Base-by-base conservation (phyloP, 2,888 invertebrate species). In the Limnephilus lunatus region DNA sequence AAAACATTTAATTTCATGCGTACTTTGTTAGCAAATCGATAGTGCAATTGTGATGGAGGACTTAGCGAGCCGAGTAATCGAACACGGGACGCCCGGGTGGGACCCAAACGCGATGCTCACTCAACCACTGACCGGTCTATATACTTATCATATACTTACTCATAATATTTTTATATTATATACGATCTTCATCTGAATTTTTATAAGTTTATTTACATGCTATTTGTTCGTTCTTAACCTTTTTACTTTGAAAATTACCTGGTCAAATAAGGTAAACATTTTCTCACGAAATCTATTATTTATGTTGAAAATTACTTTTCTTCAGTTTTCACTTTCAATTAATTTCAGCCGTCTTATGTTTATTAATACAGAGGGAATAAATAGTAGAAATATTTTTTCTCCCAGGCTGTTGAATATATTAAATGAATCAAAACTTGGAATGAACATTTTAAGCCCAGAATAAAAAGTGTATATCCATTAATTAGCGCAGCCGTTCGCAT, bases 401-500 rank as follows among this genome's bases (percentile, higher is more conserved):
- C 68, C 25, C 5, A 53, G 68, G 31, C 53, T 87, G 53, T 53
- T 87, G 87, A 87, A 87, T 87, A 53, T 53, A 87, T 87, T 87
- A 87, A 87, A 48, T 87, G 32, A 87, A 87, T 87, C 87, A 87
- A 87, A 87, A 80, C 48, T 44, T 35, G 44, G n/a, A 86, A 44
- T 89, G 31, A 89, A 89, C 19, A 80, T 89, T 68, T 89, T 35
- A 31, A 68, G 88, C 39, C 30, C 80, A 81, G 81, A 89, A 87
- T 87, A 87, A 89, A 89, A 89, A 89, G 88, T 89, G 35, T 89
- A 82, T 91, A 89, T 91, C 89, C 89, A 91, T 91, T 91, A 92
- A 92, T 92, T 92, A 90, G 81, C 85, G 85, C 35, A 81, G 89
- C 92, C 89, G 86, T 92, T 92, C 90, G 85, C 90, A 90, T 90